A percentile compares a stretch with the other conserved stretches of the same genome.
These are phyloP conservation scores for Neoscelio sp. DNA, from an alignment of 2,888 invertebrate species.

Conservation along the genomic window DNA sequence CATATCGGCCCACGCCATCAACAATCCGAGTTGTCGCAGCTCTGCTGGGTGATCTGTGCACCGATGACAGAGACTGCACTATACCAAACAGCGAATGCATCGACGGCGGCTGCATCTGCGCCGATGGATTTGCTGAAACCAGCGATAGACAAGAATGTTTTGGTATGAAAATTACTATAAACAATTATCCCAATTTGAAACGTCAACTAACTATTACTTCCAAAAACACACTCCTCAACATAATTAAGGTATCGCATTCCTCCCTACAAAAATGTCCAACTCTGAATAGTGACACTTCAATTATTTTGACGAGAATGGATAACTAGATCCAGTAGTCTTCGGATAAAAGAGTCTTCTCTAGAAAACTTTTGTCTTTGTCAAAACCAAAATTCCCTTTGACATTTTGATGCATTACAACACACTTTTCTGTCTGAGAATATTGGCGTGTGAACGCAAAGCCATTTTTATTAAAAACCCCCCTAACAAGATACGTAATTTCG, in stretches of 20 bases:
- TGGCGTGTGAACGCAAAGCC: no score
- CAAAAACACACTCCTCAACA: no score
- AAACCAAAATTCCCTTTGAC: neutral
- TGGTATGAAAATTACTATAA: no score
- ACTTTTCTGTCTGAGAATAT: no score
- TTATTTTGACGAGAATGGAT: no score
- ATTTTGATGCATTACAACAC: neutral
- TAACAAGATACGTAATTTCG: slow-evolving; percentile 9
- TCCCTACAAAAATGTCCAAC: no score
- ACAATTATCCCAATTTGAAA: slow-evolving; percentile 56
- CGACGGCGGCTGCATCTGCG: slow-evolving; percentile 90
- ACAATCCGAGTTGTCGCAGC: slow-evolving; percentile 87
- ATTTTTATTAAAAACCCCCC: neutral
- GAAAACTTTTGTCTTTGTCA: no score
- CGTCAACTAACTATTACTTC: no score
- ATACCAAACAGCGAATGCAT: slow-evolving; percentile 90
- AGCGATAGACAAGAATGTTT: slow-evolving; percentile 88
- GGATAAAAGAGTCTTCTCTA: no score
- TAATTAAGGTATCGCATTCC: no score
- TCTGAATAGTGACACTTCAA: no score
- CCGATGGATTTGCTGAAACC: slow-evolving; percentile 87
- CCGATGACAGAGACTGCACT: slow-evolving; percentile 87
- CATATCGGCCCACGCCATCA: slow-evolving; percentile 86
- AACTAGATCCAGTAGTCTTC: no score
- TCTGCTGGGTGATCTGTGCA: slow-evolving; percentile 91